Percentiles rank a stretch among this genome's conserved stretches.
Conservation (phyloP, 2,797 vertebrate species). For the Glossophaga mutica region DNA sequence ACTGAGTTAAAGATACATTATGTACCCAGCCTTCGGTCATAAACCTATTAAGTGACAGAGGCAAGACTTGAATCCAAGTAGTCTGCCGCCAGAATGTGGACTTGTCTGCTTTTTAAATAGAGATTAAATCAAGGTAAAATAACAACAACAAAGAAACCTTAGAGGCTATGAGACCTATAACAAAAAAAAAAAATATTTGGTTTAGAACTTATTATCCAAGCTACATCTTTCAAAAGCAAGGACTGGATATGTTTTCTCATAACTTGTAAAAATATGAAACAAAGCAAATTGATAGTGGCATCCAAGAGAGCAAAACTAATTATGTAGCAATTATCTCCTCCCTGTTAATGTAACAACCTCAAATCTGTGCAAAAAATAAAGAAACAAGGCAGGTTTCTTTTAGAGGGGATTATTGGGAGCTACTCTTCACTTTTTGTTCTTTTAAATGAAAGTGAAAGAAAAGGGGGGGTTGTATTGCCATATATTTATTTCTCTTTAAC, state of each 20-base stretch:
- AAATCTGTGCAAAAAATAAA: neutral
- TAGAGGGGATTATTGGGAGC: neutral
- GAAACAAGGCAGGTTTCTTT: neutral
- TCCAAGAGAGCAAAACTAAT: slow-evolving; percentile 41
- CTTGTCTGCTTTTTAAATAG: neutral
- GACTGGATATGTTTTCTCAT: neutral
- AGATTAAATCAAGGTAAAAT: neutral
- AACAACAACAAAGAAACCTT: neutral
- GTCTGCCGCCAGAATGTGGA: neutral
- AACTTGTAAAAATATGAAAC: neutral
- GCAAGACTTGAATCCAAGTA: neutral
- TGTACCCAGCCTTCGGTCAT: neutral
- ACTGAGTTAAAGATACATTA: neutral
- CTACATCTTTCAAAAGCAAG: slow-evolving; percentile 37
- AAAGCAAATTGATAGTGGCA: slow-evolving; percentile 32
- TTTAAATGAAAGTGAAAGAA: neutral
- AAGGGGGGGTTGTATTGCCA: neutral
- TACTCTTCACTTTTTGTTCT: neutral
- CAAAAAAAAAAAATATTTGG: neutral
- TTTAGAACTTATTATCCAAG: neutral
- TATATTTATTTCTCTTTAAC: neutral
- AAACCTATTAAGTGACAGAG: neutral
- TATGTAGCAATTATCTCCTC: neutral
- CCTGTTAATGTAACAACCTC: slow-evolving; percentile 16
- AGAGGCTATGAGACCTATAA: neutral